phyloP scores from a whole-genome alignment of 1,140 invertebrate genomes.

The Portunus trituberculatus region DNA sequence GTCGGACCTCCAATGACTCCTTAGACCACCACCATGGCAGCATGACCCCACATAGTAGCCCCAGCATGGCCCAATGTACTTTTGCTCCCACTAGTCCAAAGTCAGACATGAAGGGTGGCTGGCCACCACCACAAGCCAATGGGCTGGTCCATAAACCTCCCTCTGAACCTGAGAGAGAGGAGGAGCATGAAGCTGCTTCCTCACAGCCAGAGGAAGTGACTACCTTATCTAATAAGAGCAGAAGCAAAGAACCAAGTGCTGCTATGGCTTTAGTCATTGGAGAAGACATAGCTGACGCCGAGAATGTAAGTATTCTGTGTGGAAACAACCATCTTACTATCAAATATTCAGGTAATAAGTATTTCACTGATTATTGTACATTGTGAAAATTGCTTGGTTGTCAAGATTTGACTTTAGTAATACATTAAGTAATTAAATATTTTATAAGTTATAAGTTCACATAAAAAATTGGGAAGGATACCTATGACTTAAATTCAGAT shows the following conservation, averaged over 20 bases:
- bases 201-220: conserved; percentile 42
- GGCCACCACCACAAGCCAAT: conserved; percentile 58
- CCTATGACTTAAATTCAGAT: no score
- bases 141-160: conserved; percentile 55
- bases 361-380: no score
- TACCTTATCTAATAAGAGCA: conserved; percentile 60
- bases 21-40: conserved; percentile 60
- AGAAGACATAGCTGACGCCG: conserved; percentile 78
- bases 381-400: no score
- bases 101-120: conserved; percentile 58
- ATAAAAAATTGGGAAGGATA: no score
- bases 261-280: conserved; percentile 75
- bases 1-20: conserved; percentile 71
- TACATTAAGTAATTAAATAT: no score
- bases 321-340: neutral
- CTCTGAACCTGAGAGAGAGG: conserved; percentile 47
- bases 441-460: no score
- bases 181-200: conserved; percentile 56
- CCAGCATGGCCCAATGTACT: conserved; percentile 65
- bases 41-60: conserved; percentile 62
- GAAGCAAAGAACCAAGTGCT: conserved; percentile 56
- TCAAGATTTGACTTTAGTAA: no score
- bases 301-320: conserved; percentile 69
- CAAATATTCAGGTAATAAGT: no score
- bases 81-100: conserved; percentile 61